Evolutionary conservation across 2,113 vertebrate genomes (phyloP), one percentile per base, ranked within the genome.

Genomic region (Tonatia bakeri): DNA sequence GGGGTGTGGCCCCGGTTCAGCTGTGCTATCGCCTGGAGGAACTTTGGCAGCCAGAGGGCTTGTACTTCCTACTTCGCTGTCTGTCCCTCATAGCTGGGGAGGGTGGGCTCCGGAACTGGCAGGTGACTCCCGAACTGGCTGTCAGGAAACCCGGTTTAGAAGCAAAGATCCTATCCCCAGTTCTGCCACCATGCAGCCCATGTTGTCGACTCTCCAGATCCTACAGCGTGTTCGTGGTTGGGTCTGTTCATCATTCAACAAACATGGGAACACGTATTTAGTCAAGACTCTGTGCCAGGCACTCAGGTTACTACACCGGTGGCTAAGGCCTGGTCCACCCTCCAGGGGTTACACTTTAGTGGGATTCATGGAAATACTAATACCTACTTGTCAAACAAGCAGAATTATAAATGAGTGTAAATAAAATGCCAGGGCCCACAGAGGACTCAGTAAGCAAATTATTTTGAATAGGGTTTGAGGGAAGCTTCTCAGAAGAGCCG

Each of bases 201-300:
- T 1, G 0, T 28, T 9, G 4, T 0, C 13, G 2, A 28, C 77
- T 5, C 8, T 22, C 83, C 40, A 13, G 26, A 7, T 40, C 1
- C 65, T 1, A 0, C 0, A 16, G 4, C 50, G 0, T 0, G 0
- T 40, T 72, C 75, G 40, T 0, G 3, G 26, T 15, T n/a, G 17
- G 5, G 50, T 76, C 28, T 86, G 70, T 26, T 61, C 15, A 0
- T 59, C 73, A 5, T 11, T 13, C 38, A 61, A 38, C 19, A 19
- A 19, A 14, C 4, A 2, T 19, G 1, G 5, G 2, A 5, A 6
- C 22, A 0, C 0, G 0, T 40, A 16, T 0, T 28, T 13, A 40
- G 73, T 45, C 11, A 79, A 22, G 52, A 45, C 64, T 83, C 56
- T 22, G 31, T 3, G 0, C 45, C 2, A 8, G 75, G 14, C 3